Evolutionary conservation across 1,140 invertebrate genomes (phyloP).

Genomic region (Drosophila tropicalis): DNA sequence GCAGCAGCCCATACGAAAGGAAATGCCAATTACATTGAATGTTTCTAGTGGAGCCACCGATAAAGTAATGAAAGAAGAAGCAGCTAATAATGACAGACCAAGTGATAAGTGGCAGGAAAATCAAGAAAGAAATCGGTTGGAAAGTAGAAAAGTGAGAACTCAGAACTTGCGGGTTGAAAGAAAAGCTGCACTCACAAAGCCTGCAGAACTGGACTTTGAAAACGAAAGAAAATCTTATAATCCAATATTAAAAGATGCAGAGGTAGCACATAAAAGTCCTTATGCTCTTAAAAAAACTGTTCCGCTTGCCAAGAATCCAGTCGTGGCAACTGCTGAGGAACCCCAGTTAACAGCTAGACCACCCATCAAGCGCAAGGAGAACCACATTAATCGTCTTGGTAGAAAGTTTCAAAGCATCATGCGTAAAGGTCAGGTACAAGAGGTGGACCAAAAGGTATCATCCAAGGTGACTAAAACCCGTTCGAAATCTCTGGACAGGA

Average conservation of each 20-base stretch:
- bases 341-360: not conserved
- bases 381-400: not conserved
- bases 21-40: not conserved
- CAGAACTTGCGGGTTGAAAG: not conserved
- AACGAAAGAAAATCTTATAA: not conserved
- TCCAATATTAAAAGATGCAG: not conserved
- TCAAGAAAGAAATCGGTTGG: not conserved
- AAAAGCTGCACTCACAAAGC: not conserved
- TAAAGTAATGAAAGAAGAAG: too few species aligned
- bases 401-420: not conserved
- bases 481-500: not conserved
- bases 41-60: not conserved
- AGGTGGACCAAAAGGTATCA: conserved; percentile 17
- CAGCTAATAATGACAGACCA: not conserved
- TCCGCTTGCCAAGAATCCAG: too few species aligned
- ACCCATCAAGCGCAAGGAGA: not conserved
- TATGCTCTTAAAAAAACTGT: too few species aligned
- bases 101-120: not conserved
- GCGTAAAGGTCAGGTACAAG: conserved; percentile 14
- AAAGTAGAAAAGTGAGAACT: not conserved
- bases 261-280: not conserved
- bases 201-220: not conserved
- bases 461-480: not conserved
- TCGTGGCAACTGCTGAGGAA: not conserved
- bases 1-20: not conserved